Evolutionary conservation across 2,797 vertebrate genomes (phyloP).

Genomic region (Neostethus bicornis): DNA sequence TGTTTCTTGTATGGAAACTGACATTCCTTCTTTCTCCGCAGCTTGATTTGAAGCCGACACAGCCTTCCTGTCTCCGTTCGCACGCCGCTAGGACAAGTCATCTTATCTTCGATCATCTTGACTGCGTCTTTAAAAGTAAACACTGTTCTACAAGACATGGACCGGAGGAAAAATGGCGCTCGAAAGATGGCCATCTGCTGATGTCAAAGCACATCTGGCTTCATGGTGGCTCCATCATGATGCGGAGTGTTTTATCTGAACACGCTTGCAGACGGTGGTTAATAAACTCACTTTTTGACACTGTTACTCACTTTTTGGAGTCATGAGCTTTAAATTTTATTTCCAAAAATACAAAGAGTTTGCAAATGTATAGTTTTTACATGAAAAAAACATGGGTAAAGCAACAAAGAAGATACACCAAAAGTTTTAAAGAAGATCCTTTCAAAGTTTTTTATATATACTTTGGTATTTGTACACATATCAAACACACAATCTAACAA

Average conservation of each 20-base stretch:
- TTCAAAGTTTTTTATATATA: slow-evolving; percentile 9
- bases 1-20: slow-evolving; percentile 34
- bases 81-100: slow-evolving; percentile 14
- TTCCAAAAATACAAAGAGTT: slow-evolving; percentile 55
- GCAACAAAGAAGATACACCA: slow-evolving; percentile 14
- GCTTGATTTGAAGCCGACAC: slow-evolving; percentile 9
- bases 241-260: slow-evolving; percentile 50
- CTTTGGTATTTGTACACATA: slow-evolving; percentile 34
- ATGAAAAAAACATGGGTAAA: slow-evolving; percentile 29
- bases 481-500: slow-evolving; percentile 13
- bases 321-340: slow-evolving; percentile 49
- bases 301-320: not conserved
- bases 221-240: slow-evolving; percentile 24
- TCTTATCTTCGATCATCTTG: not conserved
- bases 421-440: slow-evolving; percentile 16
- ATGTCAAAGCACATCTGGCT: slow-evolving; percentile 41
- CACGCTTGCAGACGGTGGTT: slow-evolving; percentile 18
- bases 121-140: slow-evolving; percentile 13
- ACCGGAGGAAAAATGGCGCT: not conserved
- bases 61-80: not conserved
- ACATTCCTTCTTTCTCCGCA: slow-evolving; percentile 24
- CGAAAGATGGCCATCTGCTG: slow-evolving; percentile 36
- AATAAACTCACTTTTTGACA: slow-evolving; percentile 8
- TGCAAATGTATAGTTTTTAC: slow-evolving; percentile 28
- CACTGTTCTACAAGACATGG: not conserved